These are phyloP conservation scores for Oscheius sp. DNA, from an alignment of 2,888 invertebrate genomes.

Conservation along the genomic window DNA sequence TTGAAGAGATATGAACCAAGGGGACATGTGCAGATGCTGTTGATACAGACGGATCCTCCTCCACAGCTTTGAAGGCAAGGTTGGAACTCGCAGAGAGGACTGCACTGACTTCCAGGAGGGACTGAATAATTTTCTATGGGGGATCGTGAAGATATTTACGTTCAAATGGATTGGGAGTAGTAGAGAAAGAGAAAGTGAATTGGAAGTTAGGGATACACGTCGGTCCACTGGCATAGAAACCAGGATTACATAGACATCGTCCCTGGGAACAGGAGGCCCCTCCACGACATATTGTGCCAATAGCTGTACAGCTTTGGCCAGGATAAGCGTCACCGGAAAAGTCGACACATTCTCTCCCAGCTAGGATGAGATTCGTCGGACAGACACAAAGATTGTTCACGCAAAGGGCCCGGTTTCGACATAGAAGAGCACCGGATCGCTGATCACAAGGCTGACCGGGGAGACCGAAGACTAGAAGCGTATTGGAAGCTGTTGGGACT, in stretches of 20 bases:
- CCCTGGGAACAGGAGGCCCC: conserved; percentile 45
- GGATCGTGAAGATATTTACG: not conserved
- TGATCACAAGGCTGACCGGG: conserved; percentile 54
- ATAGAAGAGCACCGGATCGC: conserved; percentile 40
- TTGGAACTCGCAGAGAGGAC: conserved; percentile 57
- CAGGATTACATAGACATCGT: conserved; percentile 38
- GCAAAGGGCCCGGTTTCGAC: conserved; percentile 52
- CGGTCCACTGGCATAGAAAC: conserved; percentile 30
- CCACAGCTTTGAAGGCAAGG: conserved; percentile 51
- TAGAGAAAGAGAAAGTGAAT: conserved; percentile 34
- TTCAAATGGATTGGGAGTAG: conserved; percentile 18
- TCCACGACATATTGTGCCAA: conserved; percentile 47
- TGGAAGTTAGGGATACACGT: conserved; percentile 35
- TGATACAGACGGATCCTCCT: conserved; percentile 63
- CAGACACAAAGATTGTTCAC: conserved; percentile 53
- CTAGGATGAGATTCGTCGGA: conserved; percentile 44
- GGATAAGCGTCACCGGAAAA: conserved; percentile 51
- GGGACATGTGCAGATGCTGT: conserved; percentile 62
- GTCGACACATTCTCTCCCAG: conserved; percentile 38
- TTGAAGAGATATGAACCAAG: conserved; percentile 42
- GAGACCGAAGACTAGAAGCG: conserved; percentile 44
- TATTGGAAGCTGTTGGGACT: not conserved
- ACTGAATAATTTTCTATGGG: conserved; percentile 37
- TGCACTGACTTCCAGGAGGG: conserved; percentile 60
- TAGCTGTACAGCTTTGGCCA: conserved; percentile 48